Conservation (phyloP, 2,797 vertebrate species). For the Leuciscus waleckii region DNA sequence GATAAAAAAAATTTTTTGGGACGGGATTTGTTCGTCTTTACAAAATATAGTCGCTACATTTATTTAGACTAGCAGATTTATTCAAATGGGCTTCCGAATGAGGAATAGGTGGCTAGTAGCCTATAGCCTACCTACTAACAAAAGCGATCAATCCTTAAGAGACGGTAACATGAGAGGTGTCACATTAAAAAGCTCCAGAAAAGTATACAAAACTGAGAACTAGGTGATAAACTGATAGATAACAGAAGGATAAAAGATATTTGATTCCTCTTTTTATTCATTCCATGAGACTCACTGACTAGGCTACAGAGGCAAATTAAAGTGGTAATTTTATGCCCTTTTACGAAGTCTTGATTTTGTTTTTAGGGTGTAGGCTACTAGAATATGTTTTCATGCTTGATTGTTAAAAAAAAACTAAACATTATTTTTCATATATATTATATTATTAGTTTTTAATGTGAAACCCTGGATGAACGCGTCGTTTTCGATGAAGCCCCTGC, state of each 20-base stretch:
- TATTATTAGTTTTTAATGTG: no score
- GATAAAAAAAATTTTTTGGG: no score
- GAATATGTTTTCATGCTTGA: no score
- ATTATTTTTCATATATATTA: no score
- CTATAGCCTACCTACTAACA: not conserved
- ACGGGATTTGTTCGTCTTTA: not conserved
- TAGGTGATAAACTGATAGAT: not conserved
- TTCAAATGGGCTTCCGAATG: not conserved
- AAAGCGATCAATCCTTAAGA: not conserved
- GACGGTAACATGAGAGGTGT: not conserved
- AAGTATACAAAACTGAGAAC: not conserved
- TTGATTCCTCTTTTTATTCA: conserved; percentile 5
- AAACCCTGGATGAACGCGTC: no score
- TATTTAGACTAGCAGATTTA: not conserved
- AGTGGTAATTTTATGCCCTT: no score
- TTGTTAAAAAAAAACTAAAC: no score
- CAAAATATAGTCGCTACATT: not conserved
- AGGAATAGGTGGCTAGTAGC: not conserved
- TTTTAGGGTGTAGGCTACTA: no score
- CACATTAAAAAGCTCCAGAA: not conserved
- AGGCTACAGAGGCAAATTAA: not conserved
- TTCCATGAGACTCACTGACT: not conserved
- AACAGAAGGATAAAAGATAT: not conserved
- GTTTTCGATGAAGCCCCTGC: no score
- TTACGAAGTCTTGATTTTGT: no score